Evolutionary conservation across 2,888 invertebrate species (phyloP).

Genomic region (Tholera decimalis): DNA sequence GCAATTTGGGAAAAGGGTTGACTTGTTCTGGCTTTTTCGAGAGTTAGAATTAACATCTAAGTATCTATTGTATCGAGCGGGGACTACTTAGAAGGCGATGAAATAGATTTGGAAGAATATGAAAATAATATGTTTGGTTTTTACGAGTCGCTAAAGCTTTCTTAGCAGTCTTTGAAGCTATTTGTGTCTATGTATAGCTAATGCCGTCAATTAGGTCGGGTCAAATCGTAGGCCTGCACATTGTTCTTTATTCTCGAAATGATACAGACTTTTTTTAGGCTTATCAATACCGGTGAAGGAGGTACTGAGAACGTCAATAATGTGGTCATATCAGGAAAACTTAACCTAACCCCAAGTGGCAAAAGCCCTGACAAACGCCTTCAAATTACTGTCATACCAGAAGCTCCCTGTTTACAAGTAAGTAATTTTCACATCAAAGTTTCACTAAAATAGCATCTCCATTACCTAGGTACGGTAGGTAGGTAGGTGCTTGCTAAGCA

Average conservation of each 20-base stretch:
- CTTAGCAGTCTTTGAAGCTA: neutral
- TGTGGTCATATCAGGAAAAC: constrained; percentile 92
- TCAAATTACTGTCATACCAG: constrained; percentile 94
- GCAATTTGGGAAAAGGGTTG: too few relatives aligned
- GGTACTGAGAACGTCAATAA: constrained; percentile 80
- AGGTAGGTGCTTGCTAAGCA: neutral
- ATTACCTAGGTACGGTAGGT: too few relatives aligned
- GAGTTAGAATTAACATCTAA: too few relatives aligned
- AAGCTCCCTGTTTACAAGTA: constrained; percentile 96
- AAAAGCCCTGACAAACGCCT: constrained; percentile 93
- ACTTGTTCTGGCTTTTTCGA: too few relatives aligned
- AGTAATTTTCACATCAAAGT: constrained; percentile 21
- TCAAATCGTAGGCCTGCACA: neutral
- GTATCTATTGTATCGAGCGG: too few relatives aligned
- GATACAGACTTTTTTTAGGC: constrained; percentile 65
- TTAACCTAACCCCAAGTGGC: constrained; percentile 88
- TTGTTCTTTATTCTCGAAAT: neutral
- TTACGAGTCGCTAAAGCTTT: neutral
- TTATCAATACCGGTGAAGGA: constrained; percentile 81
- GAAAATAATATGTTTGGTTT: too few relatives aligned
- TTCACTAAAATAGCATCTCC: neutral
- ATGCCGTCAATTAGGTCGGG: neutral
- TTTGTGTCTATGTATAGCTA: neutral
- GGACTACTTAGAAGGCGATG: too few relatives aligned
- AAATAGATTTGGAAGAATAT: too few relatives aligned